Conservation (phyloP, 2,888 invertebrate genomes). For the Melinopterus prodromus region DNA sequence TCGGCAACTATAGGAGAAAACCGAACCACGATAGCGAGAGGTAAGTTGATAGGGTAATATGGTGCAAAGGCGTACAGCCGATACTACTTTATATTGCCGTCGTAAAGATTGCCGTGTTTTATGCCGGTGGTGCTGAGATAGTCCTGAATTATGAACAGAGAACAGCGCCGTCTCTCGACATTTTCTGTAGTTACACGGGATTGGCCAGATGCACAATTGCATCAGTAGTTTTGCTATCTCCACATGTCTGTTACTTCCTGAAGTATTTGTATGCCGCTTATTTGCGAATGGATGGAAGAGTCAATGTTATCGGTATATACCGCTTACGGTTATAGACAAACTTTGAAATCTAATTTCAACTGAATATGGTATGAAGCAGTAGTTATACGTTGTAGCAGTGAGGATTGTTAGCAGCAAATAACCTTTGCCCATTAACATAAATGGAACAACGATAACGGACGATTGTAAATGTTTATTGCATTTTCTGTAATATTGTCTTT, state of each 20-base stretch:
- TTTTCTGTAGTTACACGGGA: not conserved
- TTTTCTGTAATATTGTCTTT: not conserved
- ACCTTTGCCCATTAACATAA: not conserved
- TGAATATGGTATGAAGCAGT: not conserved
- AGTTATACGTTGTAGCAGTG: not conserved
- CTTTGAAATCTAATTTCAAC: not conserved
- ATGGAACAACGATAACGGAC: constrained; percentile 4
- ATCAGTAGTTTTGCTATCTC: not conserved
- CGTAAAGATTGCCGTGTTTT: constrained; percentile 4
- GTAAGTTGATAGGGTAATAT: not conserved
- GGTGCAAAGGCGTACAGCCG: not conserved
- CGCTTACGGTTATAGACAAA: not conserved
- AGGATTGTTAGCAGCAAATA: not conserved
- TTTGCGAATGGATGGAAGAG: not conserved
- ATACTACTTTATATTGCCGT: not conserved
- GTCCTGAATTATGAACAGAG: constrained; percentile 4
- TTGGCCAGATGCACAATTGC: not conserved
- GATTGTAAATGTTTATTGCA: not conserved
- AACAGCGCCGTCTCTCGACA: not conserved
- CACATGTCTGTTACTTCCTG: constrained; percentile 4
- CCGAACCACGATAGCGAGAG: not conserved
- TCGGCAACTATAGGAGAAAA: not conserved
- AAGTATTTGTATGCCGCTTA: not conserved
- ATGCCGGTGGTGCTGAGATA: not conserved
- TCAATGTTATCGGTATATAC: not conserved